These are phyloP conservation scores for Cebidichthys violaceus DNA, from an alignment of 2,113 vertebrate species.

Conservation along the genomic window DNA sequence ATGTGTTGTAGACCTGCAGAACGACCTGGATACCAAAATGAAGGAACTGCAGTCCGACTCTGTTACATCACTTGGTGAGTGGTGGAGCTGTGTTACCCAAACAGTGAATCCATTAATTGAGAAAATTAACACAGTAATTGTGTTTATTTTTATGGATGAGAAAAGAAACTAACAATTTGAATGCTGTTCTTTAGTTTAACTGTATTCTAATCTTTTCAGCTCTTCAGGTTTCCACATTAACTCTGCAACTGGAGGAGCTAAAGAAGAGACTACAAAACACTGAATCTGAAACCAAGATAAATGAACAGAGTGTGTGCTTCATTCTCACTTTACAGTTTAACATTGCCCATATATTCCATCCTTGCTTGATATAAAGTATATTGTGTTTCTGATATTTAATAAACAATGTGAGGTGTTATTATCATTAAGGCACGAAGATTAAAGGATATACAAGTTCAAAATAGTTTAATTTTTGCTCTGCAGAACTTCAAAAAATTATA, in stretches of 20 bases:
- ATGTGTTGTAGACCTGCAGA: conserved; percentile 47
- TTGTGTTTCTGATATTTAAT: not conserved
- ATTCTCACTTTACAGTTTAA: not conserved
- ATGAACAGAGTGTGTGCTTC: conserved; percentile 41
- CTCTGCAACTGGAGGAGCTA: conserved; percentile 36
- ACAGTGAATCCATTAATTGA: not conserved
- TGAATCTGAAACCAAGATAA: conserved; percentile 21
- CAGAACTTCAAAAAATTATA: conserved; percentile 55
- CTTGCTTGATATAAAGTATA: not conserved
- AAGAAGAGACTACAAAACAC: conserved; percentile 30
- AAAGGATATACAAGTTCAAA: not conserved
- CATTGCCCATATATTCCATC: not conserved
- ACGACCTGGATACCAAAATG: conserved; percentile 43
- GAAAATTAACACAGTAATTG: not conserved
- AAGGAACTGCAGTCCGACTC: conserved; percentile 38
- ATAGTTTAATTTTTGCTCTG: not conserved
- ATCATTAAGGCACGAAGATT: too few species aligned
- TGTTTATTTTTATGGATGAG: not conserved
- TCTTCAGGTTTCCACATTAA: conserved; percentile 61
- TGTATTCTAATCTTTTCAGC: conserved; percentile 40
- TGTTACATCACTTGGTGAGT: conserved; percentile 54
- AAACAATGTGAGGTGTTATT: too few species aligned
- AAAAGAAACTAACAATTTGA: not conserved
- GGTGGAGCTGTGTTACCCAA: not conserved
- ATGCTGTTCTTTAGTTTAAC: not conserved